phyloP scores from a whole-genome alignment of 2,797 vertebrate species.

The Thunnus albacares region DNA sequence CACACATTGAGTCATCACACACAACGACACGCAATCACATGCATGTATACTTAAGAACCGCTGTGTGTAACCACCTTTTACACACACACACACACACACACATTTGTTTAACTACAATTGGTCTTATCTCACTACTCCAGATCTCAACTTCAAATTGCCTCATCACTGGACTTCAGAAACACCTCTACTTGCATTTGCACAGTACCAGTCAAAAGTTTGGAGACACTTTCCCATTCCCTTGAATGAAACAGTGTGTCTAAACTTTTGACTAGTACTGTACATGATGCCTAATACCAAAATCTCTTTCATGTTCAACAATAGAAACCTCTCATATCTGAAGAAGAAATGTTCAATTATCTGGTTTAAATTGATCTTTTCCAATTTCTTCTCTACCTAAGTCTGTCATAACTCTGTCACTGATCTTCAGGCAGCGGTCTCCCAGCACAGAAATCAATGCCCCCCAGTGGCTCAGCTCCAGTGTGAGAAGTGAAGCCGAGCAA shows the following conservation, averaged over 20 bases:
- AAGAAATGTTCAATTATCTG: not conserved
- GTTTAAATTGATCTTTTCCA: conserved; percentile 14
- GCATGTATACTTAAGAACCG: not conserved
- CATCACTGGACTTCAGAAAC: not conserved
- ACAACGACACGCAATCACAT: not conserved
- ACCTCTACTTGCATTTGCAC: not conserved
- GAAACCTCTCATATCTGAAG: conserved; percentile 4
- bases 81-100: not conserved
- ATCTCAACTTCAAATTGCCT: conserved; percentile 4
- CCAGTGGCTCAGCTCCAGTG: not conserved
- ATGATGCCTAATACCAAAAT: not conserved
- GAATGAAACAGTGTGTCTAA: no score
- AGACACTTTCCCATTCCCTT: no score
- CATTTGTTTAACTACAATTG: not conserved
- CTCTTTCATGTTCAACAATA: not conserved
- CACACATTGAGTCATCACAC: not conserved
- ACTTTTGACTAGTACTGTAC: no score
- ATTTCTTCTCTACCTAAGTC: not conserved
- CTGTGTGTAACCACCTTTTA: not conserved
- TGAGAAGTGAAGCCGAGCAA: conserved; percentile 18
- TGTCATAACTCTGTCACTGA: conserved; percentile 3
- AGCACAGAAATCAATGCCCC: conserved; percentile 23
- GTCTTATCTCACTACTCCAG: conserved; percentile 1
- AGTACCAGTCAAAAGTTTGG: not conserved
- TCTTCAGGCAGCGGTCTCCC: conserved; percentile 27